Conservation (phyloP, 2,888 invertebrate species). For the Morpho helenor region DNA sequence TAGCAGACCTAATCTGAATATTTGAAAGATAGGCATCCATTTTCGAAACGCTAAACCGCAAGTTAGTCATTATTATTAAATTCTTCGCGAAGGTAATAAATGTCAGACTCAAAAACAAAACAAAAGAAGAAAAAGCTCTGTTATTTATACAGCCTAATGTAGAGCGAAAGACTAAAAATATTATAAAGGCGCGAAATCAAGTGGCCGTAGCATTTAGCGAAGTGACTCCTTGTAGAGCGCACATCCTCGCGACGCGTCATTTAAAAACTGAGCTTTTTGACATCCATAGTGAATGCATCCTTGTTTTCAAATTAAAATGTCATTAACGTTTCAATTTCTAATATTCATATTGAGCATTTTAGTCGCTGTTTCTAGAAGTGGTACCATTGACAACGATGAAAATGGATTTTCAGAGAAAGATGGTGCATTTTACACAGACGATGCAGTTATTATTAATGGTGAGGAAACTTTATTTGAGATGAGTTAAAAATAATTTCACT, state of each 20-base stretch:
- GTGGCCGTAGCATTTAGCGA: conserved; percentile 68
- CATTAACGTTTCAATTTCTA: conserved; percentile 26
- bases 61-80: conserved; percentile 59
- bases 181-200: conserved; percentile 68
- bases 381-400: conserved; percentile 35
- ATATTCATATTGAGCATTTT: conserved; percentile 43
- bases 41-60: conserved; percentile 45
- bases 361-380: conserved; percentile 52
- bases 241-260: conserved; percentile 57
- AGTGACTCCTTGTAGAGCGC: conserved; percentile 67
- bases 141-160: conserved; percentile 68
- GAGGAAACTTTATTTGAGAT: conserved; percentile 31
- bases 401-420: conserved; percentile 60
- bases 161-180: conserved; percentile 66
- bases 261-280: conserved; percentile 25
- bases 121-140: conserved; percentile 73
- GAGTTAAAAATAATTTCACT: too few relatives aligned
- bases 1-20: conserved; percentile 35
- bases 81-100: conserved; percentile 49
- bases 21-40: conserved; percentile 38
- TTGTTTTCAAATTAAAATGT: conserved; percentile 26
- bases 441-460: conserved; percentile 74
- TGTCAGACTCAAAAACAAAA: conserved; percentile 44
- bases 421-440: conserved; percentile 66
- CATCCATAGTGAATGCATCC: conserved; percentile 41